Conservation (phyloP, 2,113 vertebrate genomes). For the Eubucco bourcierii region DNA sequence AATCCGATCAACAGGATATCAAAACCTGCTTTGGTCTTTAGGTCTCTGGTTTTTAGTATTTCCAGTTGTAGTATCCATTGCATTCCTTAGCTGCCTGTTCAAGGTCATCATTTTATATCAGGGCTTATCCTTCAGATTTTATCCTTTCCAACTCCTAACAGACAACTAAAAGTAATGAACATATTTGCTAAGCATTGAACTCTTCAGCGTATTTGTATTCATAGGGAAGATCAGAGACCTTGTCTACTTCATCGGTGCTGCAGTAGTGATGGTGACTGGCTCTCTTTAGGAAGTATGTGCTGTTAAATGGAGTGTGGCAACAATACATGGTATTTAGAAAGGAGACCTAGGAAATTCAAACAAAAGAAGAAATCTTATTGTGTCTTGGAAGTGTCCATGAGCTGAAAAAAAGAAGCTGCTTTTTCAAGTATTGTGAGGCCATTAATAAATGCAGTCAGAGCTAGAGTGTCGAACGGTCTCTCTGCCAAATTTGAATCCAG, state of each 20-base stretch:
- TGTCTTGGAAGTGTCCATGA: neutral
- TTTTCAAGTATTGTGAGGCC: neutral
- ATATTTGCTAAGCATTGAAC: neutral
- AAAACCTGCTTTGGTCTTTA: neutral
- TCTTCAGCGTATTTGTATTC: neutral
- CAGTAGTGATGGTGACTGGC: neutral
- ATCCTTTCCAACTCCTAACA: neutral
- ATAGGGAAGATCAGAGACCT: neutral
- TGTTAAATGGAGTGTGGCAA: neutral
- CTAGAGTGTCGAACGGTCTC: neutral
- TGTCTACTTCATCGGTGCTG: neutral
- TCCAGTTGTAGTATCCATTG: neutral
- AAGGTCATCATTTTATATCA: neutral
- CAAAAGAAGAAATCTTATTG: neutral
- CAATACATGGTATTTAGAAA: neutral
- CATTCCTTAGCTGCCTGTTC: neutral
- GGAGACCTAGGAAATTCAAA: neutral
- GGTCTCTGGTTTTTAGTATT: neutral
- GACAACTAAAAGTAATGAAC: neutral
- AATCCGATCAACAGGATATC: neutral
- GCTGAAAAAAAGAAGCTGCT: neutral
- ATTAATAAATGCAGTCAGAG: neutral
- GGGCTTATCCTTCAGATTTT: neutral
- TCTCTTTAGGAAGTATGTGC: neutral
- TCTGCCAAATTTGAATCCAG: neutral